Conservation (phyloP, 2,888 invertebrate genomes). For the Ectemnius continuus region DNA sequence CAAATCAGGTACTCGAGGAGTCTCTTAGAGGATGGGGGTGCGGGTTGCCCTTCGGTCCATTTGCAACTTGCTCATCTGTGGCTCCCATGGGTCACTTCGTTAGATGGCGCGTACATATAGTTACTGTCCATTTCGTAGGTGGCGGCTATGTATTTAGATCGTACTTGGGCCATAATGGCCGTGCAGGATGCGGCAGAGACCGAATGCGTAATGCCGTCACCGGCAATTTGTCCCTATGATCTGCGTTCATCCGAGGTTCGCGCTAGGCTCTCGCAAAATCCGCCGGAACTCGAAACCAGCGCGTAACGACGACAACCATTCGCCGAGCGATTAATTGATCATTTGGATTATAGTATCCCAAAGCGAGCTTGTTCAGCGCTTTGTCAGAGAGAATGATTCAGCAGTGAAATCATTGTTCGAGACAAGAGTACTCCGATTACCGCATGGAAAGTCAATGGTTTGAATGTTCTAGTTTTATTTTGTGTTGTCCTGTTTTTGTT, state of each 20-base stretch:
- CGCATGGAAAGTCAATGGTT: no score
- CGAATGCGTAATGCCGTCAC: slow-evolving; percentile 25
- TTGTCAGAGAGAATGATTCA: no score
- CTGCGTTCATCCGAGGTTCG: slow-evolving; percentile 24
- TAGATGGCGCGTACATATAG: slow-evolving; percentile 36
- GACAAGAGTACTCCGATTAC: no score
- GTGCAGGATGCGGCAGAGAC: no score
- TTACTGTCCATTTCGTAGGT: slow-evolving; percentile 16
- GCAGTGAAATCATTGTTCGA: no score
- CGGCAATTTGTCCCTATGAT: slow-evolving; percentile 43
- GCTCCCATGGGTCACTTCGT: slow-evolving; percentile 53
- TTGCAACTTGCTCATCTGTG: slow-evolving; percentile 38
- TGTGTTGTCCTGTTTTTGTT: background rate
- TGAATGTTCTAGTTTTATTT: no score
- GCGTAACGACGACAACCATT: background rate
- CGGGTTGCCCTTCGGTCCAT: slow-evolving; percentile 53
- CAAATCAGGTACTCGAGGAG: slow-evolving; percentile 41
- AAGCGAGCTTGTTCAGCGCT: no score
- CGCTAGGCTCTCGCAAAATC: slow-evolving; percentile 36
- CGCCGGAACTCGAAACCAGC: slow-evolving; percentile 8
- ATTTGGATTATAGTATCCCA: background rate
- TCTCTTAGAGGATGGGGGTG: slow-evolving; percentile 30
- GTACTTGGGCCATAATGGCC: no score
- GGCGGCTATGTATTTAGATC: no score
- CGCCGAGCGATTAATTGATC: slow-evolving; percentile 20